Conservation (phyloP, 1,140 invertebrate genomes). For the Lasioglossum baleicum region DNA sequence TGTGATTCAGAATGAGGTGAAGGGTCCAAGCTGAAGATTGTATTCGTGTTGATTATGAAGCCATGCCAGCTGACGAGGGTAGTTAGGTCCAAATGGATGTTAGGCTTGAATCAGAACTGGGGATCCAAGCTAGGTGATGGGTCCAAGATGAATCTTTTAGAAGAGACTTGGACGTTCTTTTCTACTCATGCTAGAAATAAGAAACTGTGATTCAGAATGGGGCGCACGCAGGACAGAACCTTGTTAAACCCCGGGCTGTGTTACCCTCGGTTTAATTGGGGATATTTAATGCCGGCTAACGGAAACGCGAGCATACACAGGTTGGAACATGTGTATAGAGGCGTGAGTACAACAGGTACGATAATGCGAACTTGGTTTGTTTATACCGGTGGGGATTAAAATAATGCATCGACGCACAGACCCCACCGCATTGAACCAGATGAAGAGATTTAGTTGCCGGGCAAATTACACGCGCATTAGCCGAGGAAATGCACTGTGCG, state of each 20-base stretch:
- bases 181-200: too few species aligned
- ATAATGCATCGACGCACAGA: constrained; percentile 61
- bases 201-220: neutral
- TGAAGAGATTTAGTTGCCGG: constrained; percentile 58
- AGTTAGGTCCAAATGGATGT: too few species aligned
- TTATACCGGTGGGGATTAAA: constrained; percentile 63
- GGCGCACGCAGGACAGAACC: neutral
- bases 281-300: constrained; percentile 46
- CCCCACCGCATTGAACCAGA: constrained; percentile 52
- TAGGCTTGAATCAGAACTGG: too few species aligned
- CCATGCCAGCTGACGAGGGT: too few species aligned
- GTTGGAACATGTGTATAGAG: constrained; percentile 23
- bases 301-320: constrained; percentile 10
- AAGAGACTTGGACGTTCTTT: too few species aligned
- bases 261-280: constrained; percentile 32
- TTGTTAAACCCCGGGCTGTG: neutral
- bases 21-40: too few species aligned
- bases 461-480: constrained; percentile 62
- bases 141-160: too few species aligned
- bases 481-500: constrained; percentile 24
- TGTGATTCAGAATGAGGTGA: neutral
- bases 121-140: too few species aligned
- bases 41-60: too few species aligned
- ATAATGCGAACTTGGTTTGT: constrained; percentile 53
- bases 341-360: constrained; percentile 56